phyloP scores from a whole-genome alignment of 1,140 invertebrate species.

The Scaptomyza hsui region DNA sequence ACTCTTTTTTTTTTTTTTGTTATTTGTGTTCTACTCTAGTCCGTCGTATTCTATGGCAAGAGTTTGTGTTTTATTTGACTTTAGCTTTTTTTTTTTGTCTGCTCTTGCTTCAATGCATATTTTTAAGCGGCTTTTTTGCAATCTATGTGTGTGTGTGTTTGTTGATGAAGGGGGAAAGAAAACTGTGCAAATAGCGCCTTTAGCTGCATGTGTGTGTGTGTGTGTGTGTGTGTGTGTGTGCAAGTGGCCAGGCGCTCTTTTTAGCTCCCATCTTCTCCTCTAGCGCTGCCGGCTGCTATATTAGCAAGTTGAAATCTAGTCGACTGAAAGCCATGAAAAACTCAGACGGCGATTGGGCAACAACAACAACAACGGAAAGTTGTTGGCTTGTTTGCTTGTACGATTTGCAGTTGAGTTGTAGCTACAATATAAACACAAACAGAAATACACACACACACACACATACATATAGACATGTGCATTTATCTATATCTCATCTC shows the following conservation, averaged over 20 bases:
- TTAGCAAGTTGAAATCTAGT: conserved; percentile 66
- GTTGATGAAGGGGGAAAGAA: background rate
- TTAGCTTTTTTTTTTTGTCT: conserved; percentile 44
- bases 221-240: conserved; percentile 14
- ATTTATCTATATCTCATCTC: conserved; percentile 21
- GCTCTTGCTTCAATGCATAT: conserved; percentile 66
- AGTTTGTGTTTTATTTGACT: conserved; percentile 2
- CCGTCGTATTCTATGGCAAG: conserved; percentile 50
- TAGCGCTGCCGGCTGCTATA: conserved; percentile 25
- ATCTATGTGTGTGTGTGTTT: conserved; percentile 14
- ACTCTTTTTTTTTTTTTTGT: conserved; percentile 60
- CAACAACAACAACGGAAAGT: conserved; percentile 24
- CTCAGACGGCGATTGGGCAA: conserved; percentile 35
- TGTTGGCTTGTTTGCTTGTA: conserved; percentile 62
- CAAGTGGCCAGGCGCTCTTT: conserved; percentile 45
- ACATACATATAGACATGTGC: background rate
- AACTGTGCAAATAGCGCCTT: conserved; percentile 62
- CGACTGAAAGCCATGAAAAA: conserved; percentile 52
- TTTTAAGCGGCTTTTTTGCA: conserved; percentile 69
- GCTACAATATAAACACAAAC: conserved; percentile 35
- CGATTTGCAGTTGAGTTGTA: conserved; percentile 66
- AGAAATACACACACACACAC: conserved; percentile 1
- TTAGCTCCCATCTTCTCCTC: conserved; percentile 8
- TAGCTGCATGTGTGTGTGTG: conserved; percentile 20
- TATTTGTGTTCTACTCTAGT: conserved; percentile 50